Conservation (phyloP, 2,888 invertebrate species). For the Pterostichus madidus region DNA sequence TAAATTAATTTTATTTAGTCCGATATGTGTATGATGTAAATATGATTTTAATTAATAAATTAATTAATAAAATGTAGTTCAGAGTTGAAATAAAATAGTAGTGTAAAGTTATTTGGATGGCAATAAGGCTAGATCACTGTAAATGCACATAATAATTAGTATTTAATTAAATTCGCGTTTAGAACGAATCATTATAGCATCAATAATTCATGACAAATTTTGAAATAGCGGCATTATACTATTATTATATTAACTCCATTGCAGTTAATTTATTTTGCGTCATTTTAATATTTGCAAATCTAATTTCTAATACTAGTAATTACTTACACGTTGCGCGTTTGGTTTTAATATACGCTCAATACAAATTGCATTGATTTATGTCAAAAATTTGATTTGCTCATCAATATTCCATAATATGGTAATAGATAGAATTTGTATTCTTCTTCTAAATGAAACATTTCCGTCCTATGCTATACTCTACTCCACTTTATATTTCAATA, state of each 20-base stretch:
- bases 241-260: conserved; percentile 59
- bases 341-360: conserved; percentile 31
- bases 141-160: conserved; percentile 33
- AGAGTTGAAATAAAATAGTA: conserved; percentile 38
- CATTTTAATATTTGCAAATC: conserved; percentile 52
- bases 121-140: background rate
- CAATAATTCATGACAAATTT: conserved; percentile 61
- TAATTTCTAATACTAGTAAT: conserved; percentile 48
- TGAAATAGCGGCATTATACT: conserved; percentile 56
- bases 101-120: conserved; percentile 19
- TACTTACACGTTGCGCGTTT: conserved; percentile 6
- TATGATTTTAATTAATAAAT: conserved; percentile 54
- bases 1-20: conserved; percentile 48
- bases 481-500: background rate
- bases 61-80: conserved; percentile 50
- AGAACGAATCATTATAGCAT: conserved; percentile 57
- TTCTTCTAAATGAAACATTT: conserved; percentile 19
- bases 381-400: conserved; percentile 45
- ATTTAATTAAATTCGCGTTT: conserved; percentile 56
- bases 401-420: background rate
- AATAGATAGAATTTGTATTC: background rate
- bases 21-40: conserved; percentile 15
- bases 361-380: conserved; percentile 30
- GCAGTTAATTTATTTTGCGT: conserved; percentile 54
- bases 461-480: background rate